Percentiles rank a stretch among this genome's conserved stretches.
These are phyloP conservation scores for Tenthredo amoena DNA, from an alignment of 2,888 invertebrate species.

Conservation along the genomic window DNA sequence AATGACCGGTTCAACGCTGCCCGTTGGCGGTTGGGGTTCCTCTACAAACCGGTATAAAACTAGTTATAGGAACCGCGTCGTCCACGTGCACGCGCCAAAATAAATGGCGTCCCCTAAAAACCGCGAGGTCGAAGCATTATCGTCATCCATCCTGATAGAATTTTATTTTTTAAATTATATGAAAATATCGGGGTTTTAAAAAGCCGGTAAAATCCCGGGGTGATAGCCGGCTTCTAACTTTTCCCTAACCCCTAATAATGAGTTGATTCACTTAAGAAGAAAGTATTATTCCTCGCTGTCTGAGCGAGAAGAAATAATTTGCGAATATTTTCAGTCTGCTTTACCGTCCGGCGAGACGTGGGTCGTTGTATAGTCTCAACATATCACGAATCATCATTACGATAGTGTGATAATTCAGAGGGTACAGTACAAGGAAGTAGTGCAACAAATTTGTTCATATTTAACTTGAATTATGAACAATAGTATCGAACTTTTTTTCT, in stretches of 20 bases:
- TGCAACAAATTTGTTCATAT: background rate
- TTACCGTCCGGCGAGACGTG: slow-evolving; percentile 24
- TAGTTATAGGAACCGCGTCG: slow-evolving; percentile 28
- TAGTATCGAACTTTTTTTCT: background rate
- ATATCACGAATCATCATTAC: background rate
- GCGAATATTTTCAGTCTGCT: slow-evolving; percentile 31
- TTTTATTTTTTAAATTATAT: background rate
- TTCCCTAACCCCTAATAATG: background rate
- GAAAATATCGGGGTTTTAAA: background rate
- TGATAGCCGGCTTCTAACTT: background rate
- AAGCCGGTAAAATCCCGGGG: background rate
- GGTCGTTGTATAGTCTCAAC: background rate
- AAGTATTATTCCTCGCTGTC: background rate
- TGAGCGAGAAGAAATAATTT: background rate
- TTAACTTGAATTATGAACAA: background rate
- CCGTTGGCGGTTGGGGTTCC: background rate
- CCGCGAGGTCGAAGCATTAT: background rate
- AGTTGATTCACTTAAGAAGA: background rate
- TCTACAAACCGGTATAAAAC: background rate
- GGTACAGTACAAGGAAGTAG: background rate
- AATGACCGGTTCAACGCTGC: slow-evolving; percentile 25
- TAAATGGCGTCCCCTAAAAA: slow-evolving; percentile 67
- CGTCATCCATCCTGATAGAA: background rate
- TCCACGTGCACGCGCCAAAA: slow-evolving; percentile 77
- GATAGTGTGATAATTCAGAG: background rate